Evolutionary conservation across 2,888 invertebrate species (phyloP).

Genomic region (Eulithis testata): DNA sequence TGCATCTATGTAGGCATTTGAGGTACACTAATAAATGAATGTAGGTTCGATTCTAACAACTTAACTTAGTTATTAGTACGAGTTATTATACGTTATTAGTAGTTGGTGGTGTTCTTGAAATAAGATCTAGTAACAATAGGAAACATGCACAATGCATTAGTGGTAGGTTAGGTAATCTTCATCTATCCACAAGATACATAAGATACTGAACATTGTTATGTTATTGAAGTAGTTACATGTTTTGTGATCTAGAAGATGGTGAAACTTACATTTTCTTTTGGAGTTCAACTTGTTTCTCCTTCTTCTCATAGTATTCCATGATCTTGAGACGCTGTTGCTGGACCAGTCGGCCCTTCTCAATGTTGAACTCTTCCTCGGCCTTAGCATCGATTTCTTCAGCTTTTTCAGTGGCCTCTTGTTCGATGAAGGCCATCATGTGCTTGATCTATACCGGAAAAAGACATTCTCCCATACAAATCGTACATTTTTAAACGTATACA

Average conservation of each 20-base stretch:
- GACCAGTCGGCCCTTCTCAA: conserved; percentile 99
- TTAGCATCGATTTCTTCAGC: conserved; percentile 99
- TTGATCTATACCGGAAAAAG: conserved; percentile 91
- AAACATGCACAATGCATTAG: no score
- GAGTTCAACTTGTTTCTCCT: conserved; percentile 99
- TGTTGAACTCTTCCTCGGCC: conserved; percentile 99
- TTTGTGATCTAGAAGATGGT: conserved; percentile 4
- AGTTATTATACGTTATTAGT: no score
- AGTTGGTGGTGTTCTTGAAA: no score
- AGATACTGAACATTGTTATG: no score
- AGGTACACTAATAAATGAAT: no score
- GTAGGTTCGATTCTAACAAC: no score
- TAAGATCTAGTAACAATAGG: no score
- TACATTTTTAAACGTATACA: conserved; percentile 20
- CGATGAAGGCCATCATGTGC: conserved; percentile 99
- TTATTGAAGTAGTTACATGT: background rate
- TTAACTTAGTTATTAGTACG: no score
- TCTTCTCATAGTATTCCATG: conserved; percentile 99
- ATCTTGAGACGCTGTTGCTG: conserved; percentile 99
- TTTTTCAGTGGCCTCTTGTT: conserved; percentile 99
- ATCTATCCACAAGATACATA: no score
- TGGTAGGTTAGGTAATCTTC: no score
- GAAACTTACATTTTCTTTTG: conserved; percentile 97
- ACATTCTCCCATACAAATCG: conserved; percentile 38
- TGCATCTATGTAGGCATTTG: no score